Conservation (phyloP, 2,113 vertebrate genomes). For the Xenopus tropicalis region UCB_Xtro_10.0 CM004449.2:65046001-65046500, state of each 20-base stretch:
- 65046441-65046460: too few species aligned
- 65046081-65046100: too few species aligned
- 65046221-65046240: constrained; percentile 86
- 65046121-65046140: constrained; percentile 86
- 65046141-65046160: constrained; percentile 97
- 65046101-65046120: neutral
- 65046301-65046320: constrained; percentile 94
- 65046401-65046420: constrained; percentile 63
- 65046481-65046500: too few species aligned
- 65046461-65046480: too few species aligned
- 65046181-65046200: constrained; percentile 81
- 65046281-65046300: constrained; percentile 94
- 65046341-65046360: constrained; percentile 96
- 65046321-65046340: constrained; percentile 92
- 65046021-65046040: constrained; percentile 97
- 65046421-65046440: neutral
- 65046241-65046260: constrained; percentile 88
- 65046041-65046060: constrained; percentile 55
- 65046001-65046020: constrained; percentile 91
- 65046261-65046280: constrained; percentile 93
- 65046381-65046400: constrained; percentile 98
- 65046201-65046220: constrained; percentile 85
- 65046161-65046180: constrained; percentile 91
- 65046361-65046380: constrained; percentile 96
- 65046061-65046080: too few species aligned